Evolutionary conservation across 2,888 invertebrate genomes (phyloP), one percentile per base, ranked within the genome.

Genomic region (Harpagoxenus sublaevis): DNA sequence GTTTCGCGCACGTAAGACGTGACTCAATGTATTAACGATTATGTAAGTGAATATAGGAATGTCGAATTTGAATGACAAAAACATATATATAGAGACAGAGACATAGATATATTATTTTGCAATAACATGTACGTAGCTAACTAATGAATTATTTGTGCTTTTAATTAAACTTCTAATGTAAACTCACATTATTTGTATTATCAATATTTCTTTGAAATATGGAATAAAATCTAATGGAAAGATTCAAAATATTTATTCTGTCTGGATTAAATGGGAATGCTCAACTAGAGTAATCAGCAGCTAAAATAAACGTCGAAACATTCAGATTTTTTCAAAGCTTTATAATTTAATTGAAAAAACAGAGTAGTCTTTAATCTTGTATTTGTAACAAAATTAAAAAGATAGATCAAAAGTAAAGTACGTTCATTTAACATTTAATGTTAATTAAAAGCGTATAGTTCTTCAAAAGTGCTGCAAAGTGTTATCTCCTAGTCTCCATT

Each of bases 401-500:
- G 31, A 4, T 5, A 31, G 18, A 45, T 3, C 35, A 31, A 57
- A 45, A 53, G 8, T 5, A 39, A 68, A 42, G 5, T 48, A 18
- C 1, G 3, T 55, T 42, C n/a, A 10, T 57, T 42, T 42, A 66
- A 68, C 31, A 15, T 65, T 28, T 18, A 3, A 53, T 3, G 18
- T 78, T 42, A 15, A 55, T 68, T 68, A 28, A 31, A 28, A 60
- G 48, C 35, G 23, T 35, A 15, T 35, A 15, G 0, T 35, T 51
- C 3, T 35, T 28, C 5, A 0, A 39, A 71, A 23, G 3, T 28
- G 3, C 2, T 71, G 57, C 23, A 39, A 73, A 73, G 48, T 35
- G 15, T 28, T 68, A 63, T 63, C 39, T 63, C 62, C 60, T 74
- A 6, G 12, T 48, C 4, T 78, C 42, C 45, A 68, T 15, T 57